Evolutionary conservation across 92 coral and sea anemone species (phyloP).

Genomic region (Phenganax marumi): DNA sequence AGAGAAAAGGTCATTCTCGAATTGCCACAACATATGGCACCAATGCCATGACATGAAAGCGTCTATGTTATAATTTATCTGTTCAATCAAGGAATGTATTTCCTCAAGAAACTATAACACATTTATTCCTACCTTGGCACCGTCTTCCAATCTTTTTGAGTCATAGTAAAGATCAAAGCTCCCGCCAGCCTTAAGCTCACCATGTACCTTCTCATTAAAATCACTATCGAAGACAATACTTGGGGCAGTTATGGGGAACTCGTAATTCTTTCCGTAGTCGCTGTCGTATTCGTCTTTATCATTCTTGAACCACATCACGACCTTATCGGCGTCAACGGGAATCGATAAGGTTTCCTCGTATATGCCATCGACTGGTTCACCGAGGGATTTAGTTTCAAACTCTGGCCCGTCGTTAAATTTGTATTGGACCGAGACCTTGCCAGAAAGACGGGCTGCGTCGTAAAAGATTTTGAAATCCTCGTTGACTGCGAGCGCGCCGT

Average conservation of each 20-base stretch:
- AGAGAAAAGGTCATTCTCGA: no score
- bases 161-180: background rate
- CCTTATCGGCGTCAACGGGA: background rate
- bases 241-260: background rate
- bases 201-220: background rate
- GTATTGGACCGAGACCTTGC: background rate
- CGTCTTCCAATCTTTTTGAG: constrained; percentile 3
- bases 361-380: background rate
- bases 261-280: background rate
- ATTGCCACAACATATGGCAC: no score
- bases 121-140: background rate
- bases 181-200: background rate
- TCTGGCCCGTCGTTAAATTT: background rate
- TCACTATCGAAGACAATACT: background rate
- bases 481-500: background rate
- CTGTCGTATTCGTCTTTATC: background rate
- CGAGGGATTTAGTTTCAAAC: background rate
- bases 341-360: background rate
- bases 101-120: no score
- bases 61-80: no score
- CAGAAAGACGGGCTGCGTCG: background rate
- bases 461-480: background rate
- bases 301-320: constrained; percentile 8
- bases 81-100: no score
- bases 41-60: no score